These are phyloP conservation scores for Embiotoca jacksoni DNA, from an alignment of 2,113 vertebrate genomes.

Conservation along the genomic window DNA sequence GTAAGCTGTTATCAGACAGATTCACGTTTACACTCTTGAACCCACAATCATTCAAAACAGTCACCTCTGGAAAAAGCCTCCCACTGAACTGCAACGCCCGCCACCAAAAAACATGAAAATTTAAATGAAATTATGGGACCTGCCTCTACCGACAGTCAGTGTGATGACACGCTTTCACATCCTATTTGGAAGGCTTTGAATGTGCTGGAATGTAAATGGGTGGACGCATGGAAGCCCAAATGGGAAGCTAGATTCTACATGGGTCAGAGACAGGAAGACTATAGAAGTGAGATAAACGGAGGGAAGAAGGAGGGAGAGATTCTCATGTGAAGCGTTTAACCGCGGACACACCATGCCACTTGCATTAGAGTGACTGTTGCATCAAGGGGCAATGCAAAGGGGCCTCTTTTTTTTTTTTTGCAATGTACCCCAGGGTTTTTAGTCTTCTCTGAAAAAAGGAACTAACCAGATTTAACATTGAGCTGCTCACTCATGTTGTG, in stretches of 20 bases:
- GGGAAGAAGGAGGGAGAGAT: constrained; percentile 68
- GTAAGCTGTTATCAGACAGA: constrained; percentile 48
- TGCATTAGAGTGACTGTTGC: constrained; percentile 84
- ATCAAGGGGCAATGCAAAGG: constrained; percentile 75
- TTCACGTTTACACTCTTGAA: constrained; percentile 65
- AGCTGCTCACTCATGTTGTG: constrained; percentile 70
- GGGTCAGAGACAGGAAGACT: constrained; percentile 81
- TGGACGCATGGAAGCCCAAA: constrained; percentile 78
- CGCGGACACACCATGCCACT: constrained; percentile 86
- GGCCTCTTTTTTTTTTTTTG: constrained; percentile 52
- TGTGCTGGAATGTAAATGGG: constrained; percentile 74
- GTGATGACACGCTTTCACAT: constrained; percentile 80
- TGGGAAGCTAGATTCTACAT: constrained; percentile 82
- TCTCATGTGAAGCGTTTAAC: constrained; percentile 79
- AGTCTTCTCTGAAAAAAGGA: constrained; percentile 59
- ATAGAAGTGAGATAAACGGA: constrained; percentile 76
- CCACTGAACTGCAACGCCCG: constrained; percentile 20
- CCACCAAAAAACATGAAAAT: constrained; percentile 57
- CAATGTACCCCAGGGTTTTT: constrained; percentile 62
- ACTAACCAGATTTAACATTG: constrained; percentile 51
- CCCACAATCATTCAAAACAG: constrained; percentile 49
- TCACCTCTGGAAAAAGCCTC: constrained; percentile 47
- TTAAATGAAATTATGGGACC: constrained; percentile 69
- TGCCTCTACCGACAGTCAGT: constrained; percentile 67
- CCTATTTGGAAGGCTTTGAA: constrained; percentile 69